Conservation (phyloP, 2,888 invertebrate species). For the Acrobasis suavella region DNA sequence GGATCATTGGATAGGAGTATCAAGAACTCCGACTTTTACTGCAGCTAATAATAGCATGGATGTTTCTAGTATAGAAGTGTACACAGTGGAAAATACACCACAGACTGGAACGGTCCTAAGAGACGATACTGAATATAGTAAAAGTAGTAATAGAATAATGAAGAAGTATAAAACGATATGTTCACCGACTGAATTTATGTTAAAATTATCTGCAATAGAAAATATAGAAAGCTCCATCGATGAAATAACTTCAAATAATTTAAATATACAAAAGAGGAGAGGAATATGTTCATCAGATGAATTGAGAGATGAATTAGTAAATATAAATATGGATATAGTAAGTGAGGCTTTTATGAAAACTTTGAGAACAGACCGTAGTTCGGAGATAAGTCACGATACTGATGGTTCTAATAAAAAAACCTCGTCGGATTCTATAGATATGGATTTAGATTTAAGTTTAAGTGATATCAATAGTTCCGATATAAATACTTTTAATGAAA, state of each 20-base stretch:
- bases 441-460: slow-evolving; percentile 80
- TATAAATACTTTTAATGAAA: slow-evolving; percentile 80
- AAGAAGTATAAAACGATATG: slow-evolving; percentile 67
- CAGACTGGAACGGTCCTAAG: slow-evolving; percentile 47
- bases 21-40: slow-evolving; percentile 75
- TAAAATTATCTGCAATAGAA: slow-evolving; percentile 69
- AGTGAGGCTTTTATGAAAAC: slow-evolving; percentile 65
- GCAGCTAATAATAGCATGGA: slow-evolving; percentile 69
- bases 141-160: slow-evolving; percentile 37
- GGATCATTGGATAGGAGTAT: slow-evolving; percentile 78
- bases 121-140: slow-evolving; percentile 46
- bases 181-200: slow-evolving; percentile 73
- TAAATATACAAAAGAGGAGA: slow-evolving; percentile 78
- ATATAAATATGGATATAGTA: slow-evolving; percentile 59
- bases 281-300: slow-evolving; percentile 82
- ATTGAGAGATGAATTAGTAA: slow-evolving; percentile 66
- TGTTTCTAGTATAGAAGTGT: slow-evolving; percentile 72
- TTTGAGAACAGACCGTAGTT: slow-evolving; percentile 65
- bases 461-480: slow-evolving; percentile 81
- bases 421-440: slow-evolving; percentile 78
- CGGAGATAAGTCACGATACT: slow-evolving; percentile 73
- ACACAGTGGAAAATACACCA: slow-evolving; percentile 76
- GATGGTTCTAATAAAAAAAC: slow-evolving; percentile 77
- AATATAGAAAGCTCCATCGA: slow-evolving; percentile 73
- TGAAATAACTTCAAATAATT: slow-evolving; percentile 67